A percentile compares a stretch with the other conserved stretches of the same genome.
Conservation (phyloP, 2,888 invertebrate species). For the Heliconius ismenius region DNA sequence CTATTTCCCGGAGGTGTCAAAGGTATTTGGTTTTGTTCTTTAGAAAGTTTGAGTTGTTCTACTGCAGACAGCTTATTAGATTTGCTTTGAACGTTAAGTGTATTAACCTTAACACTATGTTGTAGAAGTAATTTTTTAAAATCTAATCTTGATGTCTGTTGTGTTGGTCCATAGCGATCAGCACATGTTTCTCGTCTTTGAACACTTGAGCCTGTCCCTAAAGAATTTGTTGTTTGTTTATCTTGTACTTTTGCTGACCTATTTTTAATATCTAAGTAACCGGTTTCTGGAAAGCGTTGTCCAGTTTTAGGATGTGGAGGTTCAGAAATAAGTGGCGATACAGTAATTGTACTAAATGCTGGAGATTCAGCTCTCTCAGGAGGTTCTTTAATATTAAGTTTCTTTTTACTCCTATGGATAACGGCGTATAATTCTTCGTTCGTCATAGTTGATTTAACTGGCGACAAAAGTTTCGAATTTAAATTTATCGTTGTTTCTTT, state of each 20-base stretch:
- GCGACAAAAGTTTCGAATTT: slow-evolving; percentile 81
- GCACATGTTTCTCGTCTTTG: slow-evolving; percentile 79
- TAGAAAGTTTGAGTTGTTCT: slow-evolving; percentile 87
- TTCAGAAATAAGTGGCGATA: slow-evolving; percentile 79
- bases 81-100: slow-evolving; percentile 79
- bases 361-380: slow-evolving; percentile 77
- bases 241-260: slow-evolving; percentile 85
- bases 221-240: slow-evolving; percentile 55
- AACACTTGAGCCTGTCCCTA: slow-evolving; percentile 48
- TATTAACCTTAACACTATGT: slow-evolving; percentile 85
- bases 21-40: slow-evolving; percentile 74
- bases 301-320: slow-evolving; percentile 69
- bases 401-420: slow-evolving; percentile 89
- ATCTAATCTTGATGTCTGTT: slow-evolving; percentile 90
- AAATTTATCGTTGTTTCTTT: slow-evolving; percentile 78
- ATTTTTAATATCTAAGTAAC: slow-evolving; percentile 81
- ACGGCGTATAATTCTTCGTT: slow-evolving; percentile 89
- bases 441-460: slow-evolving; percentile 88
- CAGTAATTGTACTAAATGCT: slow-evolving; percentile 69
- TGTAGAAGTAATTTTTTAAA: slow-evolving; percentile 91
- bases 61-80: slow-evolving; percentile 87
- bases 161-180: slow-evolving; percentile 83
- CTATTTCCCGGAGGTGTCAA: slow-evolving; percentile 60
- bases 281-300: slow-evolving; percentile 82
- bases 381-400: slow-evolving; percentile 84